phyloP scores from a whole-genome alignment of 1,140 invertebrate genomes.

The Zaprionus davidi region DNA sequence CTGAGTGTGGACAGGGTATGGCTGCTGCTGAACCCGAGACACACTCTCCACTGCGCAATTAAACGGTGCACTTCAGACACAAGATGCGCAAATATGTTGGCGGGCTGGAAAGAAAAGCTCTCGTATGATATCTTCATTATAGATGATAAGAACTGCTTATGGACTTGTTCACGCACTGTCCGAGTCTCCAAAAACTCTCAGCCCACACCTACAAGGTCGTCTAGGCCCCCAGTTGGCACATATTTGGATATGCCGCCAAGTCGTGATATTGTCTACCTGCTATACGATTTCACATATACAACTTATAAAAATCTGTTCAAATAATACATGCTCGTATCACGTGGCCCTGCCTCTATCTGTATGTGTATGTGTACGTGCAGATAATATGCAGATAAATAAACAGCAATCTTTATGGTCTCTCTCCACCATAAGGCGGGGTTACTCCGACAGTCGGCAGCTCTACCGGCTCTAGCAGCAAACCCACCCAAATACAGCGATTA shows the following conservation, averaged over 20 bases:
- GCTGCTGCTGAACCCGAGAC: slow-evolving; percentile 29
- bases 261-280: background rate
- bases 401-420: slow-evolving; percentile 56
- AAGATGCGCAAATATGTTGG: slow-evolving; percentile 49
- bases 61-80: slow-evolving; percentile 30
- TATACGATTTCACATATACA: slow-evolving; percentile 12
- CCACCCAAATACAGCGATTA: slow-evolving; percentile 2
- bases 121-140: slow-evolving; percentile 36
- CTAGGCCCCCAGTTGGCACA: slow-evolving; percentile 9
- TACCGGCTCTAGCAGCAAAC: slow-evolving; percentile 6
- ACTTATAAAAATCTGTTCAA: slow-evolving; percentile 59
- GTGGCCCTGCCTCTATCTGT: slow-evolving; percentile 35
- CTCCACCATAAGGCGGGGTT: slow-evolving; percentile 30
- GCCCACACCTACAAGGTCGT: slow-evolving; percentile 14
- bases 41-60: slow-evolving; percentile 49
- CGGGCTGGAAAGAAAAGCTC: slow-evolving; percentile 25
- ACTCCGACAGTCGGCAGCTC: slow-evolving; percentile 15
- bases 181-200: slow-evolving; percentile 14
- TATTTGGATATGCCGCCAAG: slow-evolving; percentile 15
- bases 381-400: slow-evolving; percentile 58
- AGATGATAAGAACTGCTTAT: slow-evolving; percentile 31
- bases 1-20: slow-evolving; percentile 35
- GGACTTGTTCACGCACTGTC: slow-evolving; percentile 45
- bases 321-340: slow-evolving; percentile 57
- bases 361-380: slow-evolving; percentile 15